Conservation (phyloP, 2,797 vertebrate species). For the Sebastes vulpes region DNA sequence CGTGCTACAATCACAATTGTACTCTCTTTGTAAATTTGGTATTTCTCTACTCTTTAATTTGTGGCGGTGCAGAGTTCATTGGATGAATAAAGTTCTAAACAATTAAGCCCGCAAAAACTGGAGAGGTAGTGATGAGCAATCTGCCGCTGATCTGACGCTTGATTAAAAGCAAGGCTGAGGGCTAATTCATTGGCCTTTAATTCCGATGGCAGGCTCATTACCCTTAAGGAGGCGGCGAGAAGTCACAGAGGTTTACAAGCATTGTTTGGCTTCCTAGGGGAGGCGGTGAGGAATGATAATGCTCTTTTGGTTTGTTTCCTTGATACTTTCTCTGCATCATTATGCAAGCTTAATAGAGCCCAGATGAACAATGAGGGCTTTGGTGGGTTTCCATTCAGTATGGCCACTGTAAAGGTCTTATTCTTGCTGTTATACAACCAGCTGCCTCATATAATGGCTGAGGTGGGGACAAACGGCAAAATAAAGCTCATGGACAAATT, state of each 20-base stretch:
- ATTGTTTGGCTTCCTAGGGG: slow-evolving; percentile 56
- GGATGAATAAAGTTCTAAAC: slow-evolving; percentile 51
- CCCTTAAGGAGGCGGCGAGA: slow-evolving; percentile 43
- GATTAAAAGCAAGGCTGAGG: slow-evolving; percentile 69
- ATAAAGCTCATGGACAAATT: slow-evolving; percentile 47
- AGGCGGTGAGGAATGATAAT: slow-evolving; percentile 41
- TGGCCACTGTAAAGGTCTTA: slow-evolving; percentile 36
- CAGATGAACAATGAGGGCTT: slow-evolving; percentile 49
- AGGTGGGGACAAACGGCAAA: slow-evolving; percentile 42
- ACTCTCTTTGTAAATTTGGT: slow-evolving; percentile 11
- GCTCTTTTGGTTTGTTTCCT: slow-evolving; percentile 39
- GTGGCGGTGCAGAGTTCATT: slow-evolving; percentile 35
- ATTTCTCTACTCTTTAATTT: slow-evolving; percentile 25
- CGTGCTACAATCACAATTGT: background rate
- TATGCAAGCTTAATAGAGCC: slow-evolving; percentile 52
- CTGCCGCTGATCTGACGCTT: slow-evolving; percentile 60
- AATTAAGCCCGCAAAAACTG: slow-evolving; percentile 67
- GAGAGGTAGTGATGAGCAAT: slow-evolving; percentile 55
- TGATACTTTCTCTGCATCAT: slow-evolving; percentile 47
- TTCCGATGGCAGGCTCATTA: slow-evolving; percentile 65
- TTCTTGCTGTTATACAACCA: slow-evolving; percentile 42
- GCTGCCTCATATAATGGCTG: slow-evolving; percentile 38
- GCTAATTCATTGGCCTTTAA: slow-evolving; percentile 75
- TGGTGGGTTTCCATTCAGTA: slow-evolving; percentile 40
- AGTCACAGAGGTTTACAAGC: slow-evolving; percentile 59